These are phyloP conservation scores for Dasysyrphus tricinctus DNA, from an alignment of 2,888 invertebrate species.

Conservation along the genomic window DNA sequence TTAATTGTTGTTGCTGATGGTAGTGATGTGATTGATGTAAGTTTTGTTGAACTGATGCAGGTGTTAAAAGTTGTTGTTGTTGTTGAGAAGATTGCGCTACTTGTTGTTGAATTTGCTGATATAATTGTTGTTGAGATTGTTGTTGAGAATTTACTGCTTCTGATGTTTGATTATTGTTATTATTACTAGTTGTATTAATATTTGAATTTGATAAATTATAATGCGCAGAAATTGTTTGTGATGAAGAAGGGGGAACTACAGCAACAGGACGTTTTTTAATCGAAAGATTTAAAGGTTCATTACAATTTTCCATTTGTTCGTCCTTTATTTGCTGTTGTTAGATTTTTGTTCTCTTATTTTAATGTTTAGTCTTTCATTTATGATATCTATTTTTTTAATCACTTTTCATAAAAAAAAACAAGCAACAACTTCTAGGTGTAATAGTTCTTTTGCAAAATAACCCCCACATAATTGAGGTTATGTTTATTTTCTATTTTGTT, in stretches of 20 bases:
- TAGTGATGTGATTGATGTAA: constrained; percentile 41
- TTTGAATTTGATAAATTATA: constrained; percentile 54
- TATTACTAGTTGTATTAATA: constrained; percentile 42
- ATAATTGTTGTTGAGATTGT: constrained; percentile 38
- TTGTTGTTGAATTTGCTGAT: constrained; percentile 49
- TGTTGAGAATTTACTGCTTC: constrained; percentile 47
- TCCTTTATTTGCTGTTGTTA: constrained; percentile 46
- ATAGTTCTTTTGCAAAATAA: neutral
- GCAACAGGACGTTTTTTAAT: constrained; percentile 85
- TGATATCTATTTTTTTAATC: neutral
- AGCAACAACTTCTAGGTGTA: neutral
- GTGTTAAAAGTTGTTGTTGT: constrained; percentile 18
- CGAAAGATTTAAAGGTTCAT: constrained; percentile 84
- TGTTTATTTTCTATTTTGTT: neutral
- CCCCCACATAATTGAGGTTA: neutral
- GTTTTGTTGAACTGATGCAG: constrained; percentile 43
- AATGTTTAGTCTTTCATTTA: constrained; percentile 3
- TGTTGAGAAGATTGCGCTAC: constrained; percentile 10
- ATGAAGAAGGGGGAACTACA: constrained; percentile 84
- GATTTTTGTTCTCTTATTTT: neutral
- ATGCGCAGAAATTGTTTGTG: constrained; percentile 64
- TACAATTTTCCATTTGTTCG: constrained; percentile 78
- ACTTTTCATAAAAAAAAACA: neutral
- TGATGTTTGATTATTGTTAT: constrained; percentile 42
- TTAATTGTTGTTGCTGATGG: constrained; percentile 46